Evolutionary conservation across 2,113 vertebrate species (phyloP), one percentile per base, ranked within the genome.

Genomic region (Varanus salvator): DNA sequence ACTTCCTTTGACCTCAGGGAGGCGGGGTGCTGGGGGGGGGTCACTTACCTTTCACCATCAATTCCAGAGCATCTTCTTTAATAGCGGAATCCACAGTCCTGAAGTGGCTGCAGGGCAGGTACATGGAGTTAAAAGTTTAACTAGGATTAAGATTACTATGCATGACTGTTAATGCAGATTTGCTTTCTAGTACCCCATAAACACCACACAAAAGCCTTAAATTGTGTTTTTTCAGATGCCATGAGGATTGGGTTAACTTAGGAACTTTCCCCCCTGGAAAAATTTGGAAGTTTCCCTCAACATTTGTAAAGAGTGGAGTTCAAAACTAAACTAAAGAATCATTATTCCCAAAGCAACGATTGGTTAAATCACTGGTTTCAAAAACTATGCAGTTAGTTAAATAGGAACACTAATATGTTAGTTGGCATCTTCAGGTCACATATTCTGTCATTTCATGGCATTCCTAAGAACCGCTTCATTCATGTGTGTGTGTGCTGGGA

Each of bases 31-130:
- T 3, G 38, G 38, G 38, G 38, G 38, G 38, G 3, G 38, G 38
- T 25, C 23, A 95, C 93, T 74, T 89, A 99, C 99, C 98, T 96
- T 97, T 97, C 54, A 97, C 88, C 83, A 99, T 97, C 89, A 99
- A 95, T 88, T 99, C 98, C 93, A 99, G 94, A 3, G 97, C 93
- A 72, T 99, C 98, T 93, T 99, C 98, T 92, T 98, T 99, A 64
- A 98, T 93, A 68, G 78, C 92, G 11, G 94, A 44, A 27, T 95
- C 97, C 86, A 97, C 94, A 3, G 95, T 93, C 91, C 93, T 96
- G 93, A 97, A 98, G 91, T 98, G 97, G 95, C 99, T 99, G 90
- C 8, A 74, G 89, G 54, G 68, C 25, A 93, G 90, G 94, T 86
- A 92, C 89, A 94, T 90, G 82, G 80, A 38, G 31, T 81, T 90